A percentile compares a stretch with the other conserved stretches of the same genome.
phyloP scores from a whole-genome alignment of 1,140 invertebrate species.

The Psix sp. region DNA sequence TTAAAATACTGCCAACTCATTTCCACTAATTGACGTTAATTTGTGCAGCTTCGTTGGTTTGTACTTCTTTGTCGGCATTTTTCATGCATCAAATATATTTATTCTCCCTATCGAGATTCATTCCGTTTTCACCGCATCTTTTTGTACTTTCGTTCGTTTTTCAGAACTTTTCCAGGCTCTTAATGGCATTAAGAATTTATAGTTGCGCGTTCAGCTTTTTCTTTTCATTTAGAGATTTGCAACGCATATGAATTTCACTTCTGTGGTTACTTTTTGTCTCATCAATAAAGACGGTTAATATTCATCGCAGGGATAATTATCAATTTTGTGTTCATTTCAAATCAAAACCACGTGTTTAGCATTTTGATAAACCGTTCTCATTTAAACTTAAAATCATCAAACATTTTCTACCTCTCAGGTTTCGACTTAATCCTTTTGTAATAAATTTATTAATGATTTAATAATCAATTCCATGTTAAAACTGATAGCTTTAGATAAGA shows the following conservation, averaged over 20 bases:
- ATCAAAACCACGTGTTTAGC: too few relatives aligned
- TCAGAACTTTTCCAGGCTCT: slow-evolving; percentile 16
- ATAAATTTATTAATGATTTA: too few relatives aligned
- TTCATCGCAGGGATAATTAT: too few relatives aligned
- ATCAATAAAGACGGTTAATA: too few relatives aligned
- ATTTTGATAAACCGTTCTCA: too few relatives aligned
- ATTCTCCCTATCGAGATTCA: slow-evolving; percentile 29
- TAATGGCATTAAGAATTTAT: slow-evolving; percentile 43
- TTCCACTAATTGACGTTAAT: slow-evolving; percentile 15
- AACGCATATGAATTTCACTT: slow-evolving; percentile 5
- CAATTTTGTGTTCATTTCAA: too few relatives aligned
- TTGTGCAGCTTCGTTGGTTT: slow-evolving; percentile 14
- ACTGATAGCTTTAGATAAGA: slow-evolving; percentile 8
- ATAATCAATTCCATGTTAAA: too few relatives aligned
- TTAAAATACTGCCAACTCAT: slow-evolving; percentile 14
- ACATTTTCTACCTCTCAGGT: too few relatives aligned
- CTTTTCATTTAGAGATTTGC: slow-evolving; percentile 16
- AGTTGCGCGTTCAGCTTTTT: slow-evolving; percentile 24
- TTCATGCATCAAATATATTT: slow-evolving; percentile 38
- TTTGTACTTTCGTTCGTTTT: slow-evolving; percentile 21
- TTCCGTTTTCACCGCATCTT: slow-evolving; percentile 1
- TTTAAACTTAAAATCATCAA: too few relatives aligned
- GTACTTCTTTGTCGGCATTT: slow-evolving; percentile 39
- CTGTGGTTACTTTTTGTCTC: not conserved
- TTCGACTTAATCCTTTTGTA: too few relatives aligned